phyloP scores from a whole-genome alignment of 30 jellyfish, hydroid and myxozoan species.

The Aurelia coerulea region DNA sequence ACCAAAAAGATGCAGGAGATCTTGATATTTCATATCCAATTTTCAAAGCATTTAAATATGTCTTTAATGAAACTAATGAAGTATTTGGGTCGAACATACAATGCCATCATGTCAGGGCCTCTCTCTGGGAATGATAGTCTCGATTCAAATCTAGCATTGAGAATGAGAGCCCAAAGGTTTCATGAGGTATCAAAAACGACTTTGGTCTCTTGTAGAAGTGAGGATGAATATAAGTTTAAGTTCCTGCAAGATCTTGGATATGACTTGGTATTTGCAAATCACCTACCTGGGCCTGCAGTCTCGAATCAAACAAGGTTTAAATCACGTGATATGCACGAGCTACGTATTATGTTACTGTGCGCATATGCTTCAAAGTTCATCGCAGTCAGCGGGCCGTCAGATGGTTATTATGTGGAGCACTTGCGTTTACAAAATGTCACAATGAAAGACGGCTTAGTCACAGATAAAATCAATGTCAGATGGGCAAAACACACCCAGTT shows the following conservation, averaged over 20 bases:
- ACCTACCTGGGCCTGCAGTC: background rate
- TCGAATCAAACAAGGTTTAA: too few relatives aligned
- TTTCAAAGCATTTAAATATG: constrained; percentile 61
- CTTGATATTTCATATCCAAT: constrained; percentile 74
- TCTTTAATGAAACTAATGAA: constrained; percentile 34
- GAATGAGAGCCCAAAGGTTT: constrained; percentile 28
- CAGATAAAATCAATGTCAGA: constrained; percentile 73
- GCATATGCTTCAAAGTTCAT: constrained; percentile 83
- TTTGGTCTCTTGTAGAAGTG: constrained; percentile 50
- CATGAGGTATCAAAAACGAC: constrained; percentile 30
- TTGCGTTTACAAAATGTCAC: constrained; percentile 87
- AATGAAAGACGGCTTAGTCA: constrained; percentile 82
- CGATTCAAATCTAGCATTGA: constrained; percentile 17
- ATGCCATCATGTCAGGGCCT: constrained; percentile 83
- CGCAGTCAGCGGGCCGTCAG: constrained; percentile 58
- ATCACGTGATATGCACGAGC: constrained; percentile 30
- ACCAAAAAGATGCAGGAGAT: constrained; percentile 74
- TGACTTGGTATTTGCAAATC: constrained; percentile 50
- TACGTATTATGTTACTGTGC: constrained; percentile 71
- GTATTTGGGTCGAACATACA: constrained; percentile 56
- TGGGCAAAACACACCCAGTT: constrained; percentile 93
- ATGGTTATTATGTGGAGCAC: constrained; percentile 84
- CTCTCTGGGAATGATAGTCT: constrained; percentile 16
- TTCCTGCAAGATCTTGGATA: constrained; percentile 60
- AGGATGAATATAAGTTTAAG: constrained; percentile 40